Percentiles rank a stretch among this genome's conserved stretches.
phyloP scores from a whole-genome alignment of 1,140 invertebrate genomes.

The Formica exsecta region DNA sequence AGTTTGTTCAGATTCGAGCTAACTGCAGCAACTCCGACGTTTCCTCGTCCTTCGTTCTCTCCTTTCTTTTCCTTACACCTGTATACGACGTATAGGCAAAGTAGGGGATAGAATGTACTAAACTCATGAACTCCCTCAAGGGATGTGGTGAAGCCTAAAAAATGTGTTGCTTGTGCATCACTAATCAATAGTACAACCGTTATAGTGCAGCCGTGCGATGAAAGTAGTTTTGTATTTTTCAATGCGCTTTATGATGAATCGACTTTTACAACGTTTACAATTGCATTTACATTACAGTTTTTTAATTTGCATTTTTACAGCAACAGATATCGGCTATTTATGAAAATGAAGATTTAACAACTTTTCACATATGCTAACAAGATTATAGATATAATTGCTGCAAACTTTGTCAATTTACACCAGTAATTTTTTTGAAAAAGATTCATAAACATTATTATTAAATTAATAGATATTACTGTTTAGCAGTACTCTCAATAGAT shows the following conservation, averaged over 20 bases:
- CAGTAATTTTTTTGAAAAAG: neutral
- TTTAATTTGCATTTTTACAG: neutral
- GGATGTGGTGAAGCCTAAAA: slow-evolving; percentile 84
- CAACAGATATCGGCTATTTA: neutral
- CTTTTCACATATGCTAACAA: neutral
- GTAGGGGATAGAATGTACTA: slow-evolving; percentile 81
- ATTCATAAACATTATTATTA: neutral
- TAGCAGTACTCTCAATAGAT: neutral
- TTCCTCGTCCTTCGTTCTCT: slow-evolving; percentile 75
- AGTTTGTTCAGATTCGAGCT: slow-evolving; percentile 70
- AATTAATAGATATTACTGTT: neutral
- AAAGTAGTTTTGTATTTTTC: slow-evolving; percentile 58
- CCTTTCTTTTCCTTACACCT: slow-evolving; percentile 79
- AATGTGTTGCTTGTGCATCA: slow-evolving; percentile 83
- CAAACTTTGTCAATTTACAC: neutral
- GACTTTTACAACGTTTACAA: neutral
- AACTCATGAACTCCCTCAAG: slow-evolving; percentile 80
- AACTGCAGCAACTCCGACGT: slow-evolving; percentile 69
- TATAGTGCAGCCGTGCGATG: slow-evolving; percentile 59
- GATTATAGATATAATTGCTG: neutral
- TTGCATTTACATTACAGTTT: neutral
- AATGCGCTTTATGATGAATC: neutral
- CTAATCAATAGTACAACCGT: slow-evolving; percentile 82
- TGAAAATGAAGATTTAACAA: neutral
- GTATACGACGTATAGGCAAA: slow-evolving; percentile 73